Evolutionary conservation across 1,140 invertebrate species (phyloP), one percentile per base, ranked within the genome.

Genomic region (Euura saliciscinereae): DNA sequence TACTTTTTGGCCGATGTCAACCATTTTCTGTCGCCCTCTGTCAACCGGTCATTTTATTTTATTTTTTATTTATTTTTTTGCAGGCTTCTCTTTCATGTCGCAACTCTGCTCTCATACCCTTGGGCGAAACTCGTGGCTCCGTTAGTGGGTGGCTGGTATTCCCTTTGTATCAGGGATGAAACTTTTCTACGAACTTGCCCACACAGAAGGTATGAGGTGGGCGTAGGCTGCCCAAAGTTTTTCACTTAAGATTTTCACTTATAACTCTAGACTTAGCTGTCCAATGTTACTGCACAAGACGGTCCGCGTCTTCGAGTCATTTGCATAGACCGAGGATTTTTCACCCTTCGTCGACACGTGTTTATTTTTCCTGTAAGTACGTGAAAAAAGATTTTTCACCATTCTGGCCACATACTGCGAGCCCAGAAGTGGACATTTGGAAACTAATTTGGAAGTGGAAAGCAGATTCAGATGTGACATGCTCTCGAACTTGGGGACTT

Each of bases 171-270:
- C 6, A 59, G 6, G 8, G 8, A n/a, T n/a, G 51, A 59, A 59
- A 59, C 51, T 59, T 59, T 59, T 59, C 51, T 51, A 6, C 46
- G 1, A 51, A 51, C 8, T 59, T n/a, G 5, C 51, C 51, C 28
- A 28, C 28, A n/a, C 51, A 59, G 51, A 59, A 28, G 28, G 28
- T 28, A 28, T 28, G 28, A 28, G 28, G 28, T 28, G 28, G 28
- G 1, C 28, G 28, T 28, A 59, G 51, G 13, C 13, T 59, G 10
- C 51, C 51, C 51, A 4, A 59, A 59, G 51, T 59, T 59, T 59
- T 59, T 59, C 51, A 59, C 51, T 59, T 59, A 59, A 59, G 51
- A 5, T 59, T 59, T 28, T 59, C 51, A 59, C 51, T 59, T 59
- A 3, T 3, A n/a, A 0, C 13, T 59, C 51, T 8, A 8, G 6